These are phyloP conservation scores for Sisor rabdophorus DNA, from an alignment of 2,113 vertebrate genomes.

Conservation along the genomic window DNA sequence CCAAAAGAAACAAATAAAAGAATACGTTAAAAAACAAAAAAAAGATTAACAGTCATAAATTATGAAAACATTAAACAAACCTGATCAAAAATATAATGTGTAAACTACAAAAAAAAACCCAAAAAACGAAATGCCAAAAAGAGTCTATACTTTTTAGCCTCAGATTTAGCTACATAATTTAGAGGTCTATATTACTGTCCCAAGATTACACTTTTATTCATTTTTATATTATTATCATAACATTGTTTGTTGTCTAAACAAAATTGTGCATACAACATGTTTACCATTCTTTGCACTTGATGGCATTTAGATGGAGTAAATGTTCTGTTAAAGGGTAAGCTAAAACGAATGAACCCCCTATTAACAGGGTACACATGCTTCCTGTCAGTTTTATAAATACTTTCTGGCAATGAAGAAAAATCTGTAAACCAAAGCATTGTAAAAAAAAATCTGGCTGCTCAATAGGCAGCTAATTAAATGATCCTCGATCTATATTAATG, in stretches of 20 bases:
- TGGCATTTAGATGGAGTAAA: background rate
- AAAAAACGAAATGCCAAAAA: too few relatives aligned
- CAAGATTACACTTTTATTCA: background rate
- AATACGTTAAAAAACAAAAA: background rate
- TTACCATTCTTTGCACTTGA: background rate
- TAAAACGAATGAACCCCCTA: background rate
- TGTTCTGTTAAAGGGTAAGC: background rate
- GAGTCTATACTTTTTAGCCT: background rate
- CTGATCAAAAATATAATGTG: background rate
- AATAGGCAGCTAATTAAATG: background rate
- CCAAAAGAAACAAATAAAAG: background rate
- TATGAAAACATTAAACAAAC: background rate
- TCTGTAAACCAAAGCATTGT: background rate
- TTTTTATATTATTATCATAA: background rate
- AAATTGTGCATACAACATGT: background rate
- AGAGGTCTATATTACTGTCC: background rate
- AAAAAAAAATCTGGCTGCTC: background rate
- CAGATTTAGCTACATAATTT: background rate
- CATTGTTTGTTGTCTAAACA: background rate
- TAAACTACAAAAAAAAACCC: background rate
- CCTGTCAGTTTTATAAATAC: conserved; percentile 22
- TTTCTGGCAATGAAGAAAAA: conserved; percentile 6
- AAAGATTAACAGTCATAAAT: background rate
- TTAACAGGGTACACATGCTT: conserved; percentile 1
- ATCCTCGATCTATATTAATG: background rate